Percentiles rank a stretch among this genome's conserved stretches.
These are phyloP conservation scores for Anguilla japonica DNA, from an alignment of 2,113 vertebrate genomes.

Conservation along the genomic window DNA sequence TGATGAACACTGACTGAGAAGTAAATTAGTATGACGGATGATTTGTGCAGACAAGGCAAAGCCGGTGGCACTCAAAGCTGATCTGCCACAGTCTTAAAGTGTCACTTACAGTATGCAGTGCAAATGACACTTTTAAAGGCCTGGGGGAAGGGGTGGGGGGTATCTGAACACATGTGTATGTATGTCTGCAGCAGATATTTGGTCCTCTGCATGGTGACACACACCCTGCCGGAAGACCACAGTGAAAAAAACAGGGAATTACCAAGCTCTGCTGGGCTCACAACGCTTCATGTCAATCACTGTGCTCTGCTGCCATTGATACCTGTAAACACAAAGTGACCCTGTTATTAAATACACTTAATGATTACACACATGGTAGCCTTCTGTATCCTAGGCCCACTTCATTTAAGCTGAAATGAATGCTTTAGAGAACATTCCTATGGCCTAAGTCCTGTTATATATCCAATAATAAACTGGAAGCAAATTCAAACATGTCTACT, in stretches of 20 bases:
- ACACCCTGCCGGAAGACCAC: slow-evolving; percentile 12
- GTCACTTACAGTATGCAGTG: slow-evolving; percentile 12
- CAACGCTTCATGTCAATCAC: slow-evolving; percentile 29
- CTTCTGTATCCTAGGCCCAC: too few species aligned
- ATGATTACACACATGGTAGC: neutral
- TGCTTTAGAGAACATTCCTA: too few species aligned
- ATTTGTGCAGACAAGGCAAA: slow-evolving; percentile 22
- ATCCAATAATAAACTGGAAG: neutral
- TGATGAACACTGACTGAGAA: slow-evolving; percentile 32
- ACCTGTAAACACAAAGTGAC: slow-evolving; percentile 29
- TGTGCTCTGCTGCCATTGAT: slow-evolving; percentile 16
- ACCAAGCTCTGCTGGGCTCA: slow-evolving; percentile 22
- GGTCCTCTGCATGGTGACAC: slow-evolving; percentile 4
- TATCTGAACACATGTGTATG: neutral
- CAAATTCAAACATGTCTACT: neutral
- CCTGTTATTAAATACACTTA: neutral
- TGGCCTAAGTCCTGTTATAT: neutral
- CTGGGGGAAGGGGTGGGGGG: neutral
- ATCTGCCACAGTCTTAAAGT: slow-evolving; percentile 21
- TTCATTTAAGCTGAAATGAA: too few species aligned
- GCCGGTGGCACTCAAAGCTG: slow-evolving; percentile 21
- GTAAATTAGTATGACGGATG: slow-evolving; percentile 35
- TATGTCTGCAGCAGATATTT: neutral
- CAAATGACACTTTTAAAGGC: slow-evolving; percentile 31
- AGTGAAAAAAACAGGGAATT: slow-evolving; percentile 22